Evolutionary conservation across 2,888 invertebrate genomes (phyloP), one percentile per base, ranked within the genome.

Genomic region (Meliscaeva auricollis): DNA sequence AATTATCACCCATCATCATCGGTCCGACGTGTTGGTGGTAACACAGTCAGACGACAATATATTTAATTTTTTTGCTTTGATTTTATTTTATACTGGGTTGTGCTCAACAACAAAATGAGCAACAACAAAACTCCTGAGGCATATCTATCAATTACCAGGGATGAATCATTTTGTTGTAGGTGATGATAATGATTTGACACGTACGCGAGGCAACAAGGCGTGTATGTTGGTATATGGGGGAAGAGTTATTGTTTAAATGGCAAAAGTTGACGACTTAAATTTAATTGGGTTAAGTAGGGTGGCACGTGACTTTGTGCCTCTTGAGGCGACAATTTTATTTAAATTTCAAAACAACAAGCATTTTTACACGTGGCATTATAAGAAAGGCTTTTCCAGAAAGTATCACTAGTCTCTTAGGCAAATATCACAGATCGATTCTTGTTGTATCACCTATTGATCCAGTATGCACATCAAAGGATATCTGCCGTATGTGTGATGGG

Each of bases 1-100:
- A 85, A 85, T 85, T 85, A 85, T 85, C 85, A 77, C 81, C 81
- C 81, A 85, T 85, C 85, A 85, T 81, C 76, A 81, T 77, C 85
- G 85, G 60, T 22, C 76, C 84, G 70, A 84, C 84, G 79, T 81
- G 81, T 76, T 70, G 72, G 73, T 78, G 83, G 78, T 64, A 69
- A 79, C 75, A 70, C 69, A 48, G 66, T 74, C 74, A 79, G 75
- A 68, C 79, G 84, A 79, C 84, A 84, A 46, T 64, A 15, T 58
- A 15, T 32, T 58, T 58, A 11, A 5, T 46, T 22, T 41, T 85
- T 8, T 74, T 30, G 26, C 26, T 26, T 26, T 26, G 4, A 4
- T 4, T 26, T 50, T 76, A 3, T 52, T 54, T 17, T 41, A n/a
- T n/a, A n/a, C 6, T 46, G 15, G 13, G 58, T 22, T 62, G 20